Base-by-base conservation (phyloP, 2,113 vertebrate genomes). In the Odobenus rosmarus region DNA sequence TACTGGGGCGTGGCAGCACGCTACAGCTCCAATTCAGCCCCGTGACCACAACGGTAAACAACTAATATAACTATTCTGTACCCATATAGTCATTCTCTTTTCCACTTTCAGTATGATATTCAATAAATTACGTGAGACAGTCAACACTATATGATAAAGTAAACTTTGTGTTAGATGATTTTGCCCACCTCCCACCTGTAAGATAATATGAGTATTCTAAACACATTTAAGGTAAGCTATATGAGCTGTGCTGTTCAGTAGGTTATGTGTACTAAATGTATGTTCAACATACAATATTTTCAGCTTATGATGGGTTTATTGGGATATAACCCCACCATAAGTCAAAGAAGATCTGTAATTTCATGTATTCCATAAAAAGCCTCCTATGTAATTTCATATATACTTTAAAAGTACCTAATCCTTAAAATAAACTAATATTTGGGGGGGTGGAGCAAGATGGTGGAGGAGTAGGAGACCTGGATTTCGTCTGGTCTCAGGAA, bases 381-480 rank as follows among this genome's bases (percentile, higher is more conserved):
- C 24, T 31, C 13, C 53, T 53, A 79, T 6, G 28, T 53, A 74
- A 87, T 31, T 69, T 88, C 6, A 28, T 26, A 13, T 15, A 53
- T 28, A 71, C 53, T 55, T 19, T 55, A 61, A 80, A 79, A 79
- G 76, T 53, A 79, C 49, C 28, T 79, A 82, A 62, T 96, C 39
- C 28, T 94, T 59, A 67, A 88, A 80, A 96, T 79, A 90, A 79
- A 95, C 71, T 90, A 42, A 83, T 23, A 77, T 62, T 67, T 82
- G 15, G 49, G 39, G 39, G 39, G 39, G 39, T 39, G 39, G 39
- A 39, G 39, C 39, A 39, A 39, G 39, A 39, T 39, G 39, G 39
- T 4, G 3, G 39, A 39, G 39, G 39, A 39, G 39, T 39, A 39
- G 39, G 39, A 39, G 39, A 39, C 39, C 39, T 39, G 4, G 39